phyloP scores from a whole-genome alignment of 2,888 invertebrate species.

The Apotomis capreana region DNA sequence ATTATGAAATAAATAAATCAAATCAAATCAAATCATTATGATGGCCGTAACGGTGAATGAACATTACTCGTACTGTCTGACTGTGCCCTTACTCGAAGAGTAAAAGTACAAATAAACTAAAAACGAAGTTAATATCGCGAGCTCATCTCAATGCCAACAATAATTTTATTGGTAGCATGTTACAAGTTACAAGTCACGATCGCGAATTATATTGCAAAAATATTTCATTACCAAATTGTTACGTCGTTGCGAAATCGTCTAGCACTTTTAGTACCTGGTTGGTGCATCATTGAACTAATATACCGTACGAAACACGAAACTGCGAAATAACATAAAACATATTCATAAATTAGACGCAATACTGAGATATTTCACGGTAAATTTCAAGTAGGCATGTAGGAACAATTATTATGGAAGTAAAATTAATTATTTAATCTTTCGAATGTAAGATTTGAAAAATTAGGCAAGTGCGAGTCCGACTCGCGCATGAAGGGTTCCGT shows the following conservation, averaged over 20 bases:
- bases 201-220: conserved; percentile 33
- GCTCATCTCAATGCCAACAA: conserved; percentile 35
- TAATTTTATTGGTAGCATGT: conserved; percentile 21
- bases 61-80: neutral
- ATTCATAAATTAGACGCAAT: no score
- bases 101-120: conserved; percentile 15
- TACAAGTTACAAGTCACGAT: conserved; percentile 27
- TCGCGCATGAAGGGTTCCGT: no score
- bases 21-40: no score
- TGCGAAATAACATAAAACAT: no score
- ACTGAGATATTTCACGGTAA: no score
- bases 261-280: neutral
- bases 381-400: no score
- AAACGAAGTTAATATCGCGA: conserved; percentile 4
- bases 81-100: neutral
- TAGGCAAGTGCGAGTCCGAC: no score
- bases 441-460: no score
- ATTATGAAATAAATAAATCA: no score
- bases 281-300: neutral
- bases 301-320: no score
- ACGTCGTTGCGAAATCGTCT: neutral
- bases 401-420: no score
- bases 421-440: no score
- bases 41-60: neutral
- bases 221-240: conserved; percentile 24